A percentile compares a stretch with the other conserved stretches of the same genome.
phyloP scores from a whole-genome alignment of 2,888 invertebrate genomes.

The Aporophyla lueneburgensis region DNA sequence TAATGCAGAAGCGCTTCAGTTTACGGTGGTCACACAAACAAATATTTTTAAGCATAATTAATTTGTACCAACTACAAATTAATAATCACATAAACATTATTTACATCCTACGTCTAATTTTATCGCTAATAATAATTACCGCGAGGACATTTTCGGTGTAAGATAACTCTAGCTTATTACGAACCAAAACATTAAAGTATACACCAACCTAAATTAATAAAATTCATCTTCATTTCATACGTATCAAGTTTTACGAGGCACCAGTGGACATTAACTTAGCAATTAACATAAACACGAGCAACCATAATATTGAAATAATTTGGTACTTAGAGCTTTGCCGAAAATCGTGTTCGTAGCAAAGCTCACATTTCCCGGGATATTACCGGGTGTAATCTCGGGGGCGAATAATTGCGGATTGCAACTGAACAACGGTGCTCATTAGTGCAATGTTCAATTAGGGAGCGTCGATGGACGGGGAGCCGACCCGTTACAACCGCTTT shows the following conservation, averaged over 20 bases:
- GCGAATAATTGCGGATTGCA: conserved; percentile 88
- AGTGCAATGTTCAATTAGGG: conserved; percentile 90
- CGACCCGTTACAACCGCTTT: conserved; percentile 73
- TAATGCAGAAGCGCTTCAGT: background rate
- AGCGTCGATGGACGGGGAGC: conserved; percentile 77
- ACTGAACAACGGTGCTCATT: conserved; percentile 89
- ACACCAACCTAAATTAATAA: conserved; percentile 42
- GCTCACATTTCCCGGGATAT: conserved; percentile 82
- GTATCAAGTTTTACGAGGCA: conserved; percentile 56
- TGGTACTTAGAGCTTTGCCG: conserved; percentile 73
- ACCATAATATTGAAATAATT: conserved; percentile 71
- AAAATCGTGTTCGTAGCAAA: conserved; percentile 76
- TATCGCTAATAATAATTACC: background rate
- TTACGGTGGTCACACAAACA: background rate
- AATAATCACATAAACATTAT: background rate
- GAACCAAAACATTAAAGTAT: conserved; percentile 18
- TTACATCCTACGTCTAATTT: background rate
- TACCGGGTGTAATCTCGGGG: conserved; percentile 84
- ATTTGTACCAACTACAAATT: conserved; percentile 1
- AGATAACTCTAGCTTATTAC: background rate
- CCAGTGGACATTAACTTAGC: conserved; percentile 52
- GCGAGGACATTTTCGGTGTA: conserved; percentile 10
- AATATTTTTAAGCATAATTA: background rate
- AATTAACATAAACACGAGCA: conserved; percentile 62
- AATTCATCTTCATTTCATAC: conserved; percentile 47